Evolutionary conservation across 2,888 invertebrate species (phyloP), one percentile per base, ranked within the genome.

Genomic region (Apoderus coryli): DNA sequence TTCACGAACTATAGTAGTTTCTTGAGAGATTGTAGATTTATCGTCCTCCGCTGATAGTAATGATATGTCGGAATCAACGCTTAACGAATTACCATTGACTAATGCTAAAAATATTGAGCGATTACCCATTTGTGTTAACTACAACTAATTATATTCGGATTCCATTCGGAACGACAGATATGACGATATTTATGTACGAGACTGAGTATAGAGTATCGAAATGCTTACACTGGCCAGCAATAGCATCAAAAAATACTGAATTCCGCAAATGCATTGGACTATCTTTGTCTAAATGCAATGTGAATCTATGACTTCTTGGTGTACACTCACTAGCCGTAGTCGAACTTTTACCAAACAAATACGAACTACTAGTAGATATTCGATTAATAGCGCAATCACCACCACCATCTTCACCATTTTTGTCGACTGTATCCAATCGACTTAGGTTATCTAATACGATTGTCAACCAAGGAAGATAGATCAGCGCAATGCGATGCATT

Each of bases 381-480:
- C 70, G 56, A 44, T 66, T 60, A 13, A 52, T 57, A 4, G 62
- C 45, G 38, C 56, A 58, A 34, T 56, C 54, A 16, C 43, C 44
- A 4, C 41, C 45, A 10, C 53, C 57, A 9, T 49, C 54, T 23
- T 69, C 68, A 7, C 46, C 52, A 19, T 65, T 66, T 7, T 57
- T 54, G 10, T 60, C 60, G 7, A 59, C 50, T 34, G 64, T 63
- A 28, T 63, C 60, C 16, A 86, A 67, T 19, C 90, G 71, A 48
- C 79, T 76, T 32, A 88, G 67, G 60, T 88, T 88, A 44, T 93
- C 93, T 52, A 86, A 62, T 2, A 89, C 79, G 31, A 93, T 73
- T 3, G 79, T 75, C 38, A 96, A 63, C 74, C 92, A 81, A 0
- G 95, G 95, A 31, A 89, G 73, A 56, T 96, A 96, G 14, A 96